Evolutionary conservation across 2,888 invertebrate genomes (phyloP).

Genomic region (Acutogordius australiensis): DNA sequence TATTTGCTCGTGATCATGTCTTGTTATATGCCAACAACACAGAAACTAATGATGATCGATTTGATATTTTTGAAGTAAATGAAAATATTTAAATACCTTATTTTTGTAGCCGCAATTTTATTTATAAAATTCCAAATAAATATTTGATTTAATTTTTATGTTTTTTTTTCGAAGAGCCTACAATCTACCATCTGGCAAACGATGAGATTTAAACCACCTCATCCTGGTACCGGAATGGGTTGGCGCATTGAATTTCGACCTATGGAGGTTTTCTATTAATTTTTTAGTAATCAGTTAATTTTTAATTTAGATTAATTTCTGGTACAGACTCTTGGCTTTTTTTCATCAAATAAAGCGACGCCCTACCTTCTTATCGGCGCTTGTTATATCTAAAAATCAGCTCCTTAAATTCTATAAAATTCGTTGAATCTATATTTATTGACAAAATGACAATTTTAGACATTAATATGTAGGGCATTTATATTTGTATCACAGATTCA

Average conservation of each 20-base stretch:
- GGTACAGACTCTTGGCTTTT: too few relatives aligned
- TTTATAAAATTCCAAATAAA: not conserved
- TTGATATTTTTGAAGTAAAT: slow-evolving; percentile 36
- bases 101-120: too few relatives aligned
- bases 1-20: slow-evolving; percentile 84
- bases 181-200: slow-evolving; percentile 99
- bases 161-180: too few relatives aligned
- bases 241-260: slow-evolving; percentile 99
- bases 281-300: not conserved
- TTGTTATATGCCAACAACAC: slow-evolving; percentile 38
- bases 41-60: slow-evolving; percentile 78
- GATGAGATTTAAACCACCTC: slow-evolving; percentile 85
- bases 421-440: too few relatives aligned
- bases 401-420: too few relatives aligned
- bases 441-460: too few relatives aligned
- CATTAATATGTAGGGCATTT: too few relatives aligned
- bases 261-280: slow-evolving; percentile 34
- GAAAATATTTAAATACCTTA: slow-evolving; percentile 15
- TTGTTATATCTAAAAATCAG: too few relatives aligned
- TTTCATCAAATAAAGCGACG: too few relatives aligned
- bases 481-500: slow-evolving; percentile 33
- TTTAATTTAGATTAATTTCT: too few relatives aligned
- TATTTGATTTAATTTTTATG: too few relatives aligned
- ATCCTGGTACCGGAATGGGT: slow-evolving; percentile 55
- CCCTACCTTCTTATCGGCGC: too few relatives aligned